Percentiles rank a stretch among this genome's conserved stretches.
These are phyloP conservation scores for Aporophyla lueneburgensis DNA, from an alignment of 2,888 invertebrate species.

Conservation along the genomic window DNA sequence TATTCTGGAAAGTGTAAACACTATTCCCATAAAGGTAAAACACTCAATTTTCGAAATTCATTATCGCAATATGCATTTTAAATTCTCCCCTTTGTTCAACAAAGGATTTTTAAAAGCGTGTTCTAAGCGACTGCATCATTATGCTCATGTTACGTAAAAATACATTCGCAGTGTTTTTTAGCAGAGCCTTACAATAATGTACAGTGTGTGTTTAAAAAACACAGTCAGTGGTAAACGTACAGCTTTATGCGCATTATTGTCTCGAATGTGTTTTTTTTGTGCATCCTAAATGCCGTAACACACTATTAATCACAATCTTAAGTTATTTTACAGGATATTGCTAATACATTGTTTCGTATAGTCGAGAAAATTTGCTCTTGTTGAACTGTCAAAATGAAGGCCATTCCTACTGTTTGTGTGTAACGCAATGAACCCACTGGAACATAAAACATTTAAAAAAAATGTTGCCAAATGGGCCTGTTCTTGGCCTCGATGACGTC, in stretches of 20 bases:
- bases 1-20: background rate
- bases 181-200: slow-evolving; percentile 31
- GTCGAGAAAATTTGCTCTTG: too few relatives aligned
- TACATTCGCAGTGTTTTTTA: slow-evolving; percentile 43
- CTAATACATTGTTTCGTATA: too few relatives aligned
- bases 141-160: slow-evolving; percentile 53
- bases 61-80: slow-evolving; percentile 42
- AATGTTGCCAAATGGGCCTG: too few relatives aligned
- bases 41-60: slow-evolving; percentile 30
- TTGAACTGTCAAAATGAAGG: too few relatives aligned
- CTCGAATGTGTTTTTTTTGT: background rate
- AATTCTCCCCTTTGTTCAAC: slow-evolving; percentile 44
- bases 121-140: slow-evolving; percentile 54
- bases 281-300: too few relatives aligned
- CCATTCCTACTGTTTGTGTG: too few relatives aligned
- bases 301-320: too few relatives aligned
- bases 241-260: background rate
- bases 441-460: too few relatives aligned
- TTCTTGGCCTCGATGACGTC: too few relatives aligned
- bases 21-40: background rate
- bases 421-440: too few relatives aligned
- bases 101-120: slow-evolving; percentile 49
- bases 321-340: too few relatives aligned
- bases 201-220: slow-evolving; percentile 21
- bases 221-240: slow-evolving; percentile 15